phyloP scores from a whole-genome alignment of 1,140 invertebrate genomes.

The Sarcophaga bullata region DNA sequence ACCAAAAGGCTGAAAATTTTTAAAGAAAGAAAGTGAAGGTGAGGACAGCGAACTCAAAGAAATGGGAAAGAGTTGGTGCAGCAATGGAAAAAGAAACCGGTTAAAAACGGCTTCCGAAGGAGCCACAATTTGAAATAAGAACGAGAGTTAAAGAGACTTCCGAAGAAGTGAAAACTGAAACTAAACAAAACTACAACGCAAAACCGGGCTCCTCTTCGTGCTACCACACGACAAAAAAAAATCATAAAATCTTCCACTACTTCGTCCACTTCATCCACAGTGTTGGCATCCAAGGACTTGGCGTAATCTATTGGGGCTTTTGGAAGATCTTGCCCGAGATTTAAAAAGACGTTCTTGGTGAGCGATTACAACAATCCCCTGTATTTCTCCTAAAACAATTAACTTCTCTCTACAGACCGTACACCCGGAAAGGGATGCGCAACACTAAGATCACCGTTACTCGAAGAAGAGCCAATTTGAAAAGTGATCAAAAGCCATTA shows the following conservation, averaged over 20 bases:
- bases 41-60: background rate
- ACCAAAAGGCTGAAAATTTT: background rate
- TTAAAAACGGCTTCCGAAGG: constrained; percentile 47
- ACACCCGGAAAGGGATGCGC: constrained; percentile 50
- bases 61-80: background rate
- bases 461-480: constrained; percentile 58
- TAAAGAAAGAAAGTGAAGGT: background rate
- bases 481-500: constrained; percentile 55
- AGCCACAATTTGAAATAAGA: constrained; percentile 42
- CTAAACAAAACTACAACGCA: constrained; percentile 34
- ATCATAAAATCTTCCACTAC: constrained; percentile 39
- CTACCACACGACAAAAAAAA: constrained; percentile 42
- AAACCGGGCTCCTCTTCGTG: constrained; percentile 30
- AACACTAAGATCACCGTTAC: constrained; percentile 47
- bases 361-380: background rate
- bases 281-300: background rate
- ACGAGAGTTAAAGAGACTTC: background rate
- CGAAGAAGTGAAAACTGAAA: constrained; percentile 8
- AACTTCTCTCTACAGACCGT: constrained; percentile 59
- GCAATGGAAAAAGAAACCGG: background rate
- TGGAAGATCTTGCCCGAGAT: constrained; percentile 34
- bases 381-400: constrained; percentile 37
- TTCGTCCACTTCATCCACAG: background rate
- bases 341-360: background rate
- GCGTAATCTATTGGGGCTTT: constrained; percentile 4